These are phyloP conservation scores for Galaxias olidus DNA, from an alignment of 2,797 vertebrate species.

Conservation along the genomic window DNA sequence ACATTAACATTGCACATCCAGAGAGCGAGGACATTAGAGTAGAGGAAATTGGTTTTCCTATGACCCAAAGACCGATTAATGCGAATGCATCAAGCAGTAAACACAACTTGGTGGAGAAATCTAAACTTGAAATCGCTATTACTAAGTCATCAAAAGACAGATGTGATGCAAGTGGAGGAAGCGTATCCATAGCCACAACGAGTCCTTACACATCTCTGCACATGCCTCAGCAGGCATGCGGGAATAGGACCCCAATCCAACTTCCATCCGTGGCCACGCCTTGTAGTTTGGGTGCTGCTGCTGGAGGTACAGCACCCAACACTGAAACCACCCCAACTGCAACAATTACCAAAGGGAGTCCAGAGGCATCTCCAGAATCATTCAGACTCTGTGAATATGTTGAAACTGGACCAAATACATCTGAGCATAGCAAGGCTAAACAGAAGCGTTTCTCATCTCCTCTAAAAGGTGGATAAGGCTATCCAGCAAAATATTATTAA, in stretches of 20 bases:
- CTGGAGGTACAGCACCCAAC: background rate
- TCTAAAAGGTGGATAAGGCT: slow-evolving; percentile 57
- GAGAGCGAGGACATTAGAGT: slow-evolving; percentile 47
- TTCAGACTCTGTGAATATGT: background rate
- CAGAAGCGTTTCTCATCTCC: slow-evolving; percentile 60
- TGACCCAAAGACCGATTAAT: background rate
- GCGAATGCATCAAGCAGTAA: background rate
- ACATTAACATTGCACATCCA: slow-evolving; percentile 76
- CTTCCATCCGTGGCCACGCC: background rate
- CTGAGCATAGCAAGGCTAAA: slow-evolving; percentile 61
- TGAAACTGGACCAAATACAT: slow-evolving; percentile 39
- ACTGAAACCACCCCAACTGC: slow-evolving; percentile 2
- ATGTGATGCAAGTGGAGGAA: background rate
- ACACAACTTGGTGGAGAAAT: background rate
- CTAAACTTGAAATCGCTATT: slow-evolving; percentile 2
- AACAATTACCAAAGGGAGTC: background rate
- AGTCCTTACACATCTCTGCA: background rate
- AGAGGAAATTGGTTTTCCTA: background rate
- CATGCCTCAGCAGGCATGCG: background rate
- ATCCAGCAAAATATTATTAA: too few relatives aligned
- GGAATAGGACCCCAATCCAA: background rate
- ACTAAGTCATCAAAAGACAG: background rate
- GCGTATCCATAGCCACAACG: background rate
- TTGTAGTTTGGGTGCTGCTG: background rate
- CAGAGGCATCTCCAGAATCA: background rate